These are phyloP conservation scores for Heliothis subflexa DNA, from an alignment of 1,140 invertebrate species.

Conservation along the genomic window DNA sequence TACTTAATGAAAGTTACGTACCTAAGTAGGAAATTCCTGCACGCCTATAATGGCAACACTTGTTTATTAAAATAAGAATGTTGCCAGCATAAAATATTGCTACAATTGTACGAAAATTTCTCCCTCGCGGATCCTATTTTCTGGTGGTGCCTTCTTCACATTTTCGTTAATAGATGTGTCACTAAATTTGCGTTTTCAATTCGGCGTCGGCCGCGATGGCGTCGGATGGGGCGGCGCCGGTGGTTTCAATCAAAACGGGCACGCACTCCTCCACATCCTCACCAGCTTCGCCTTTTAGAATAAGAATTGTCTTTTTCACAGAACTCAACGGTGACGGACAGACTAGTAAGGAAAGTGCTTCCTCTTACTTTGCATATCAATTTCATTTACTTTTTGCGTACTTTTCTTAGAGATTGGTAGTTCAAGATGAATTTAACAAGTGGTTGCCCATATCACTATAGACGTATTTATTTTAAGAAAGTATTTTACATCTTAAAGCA, in stretches of 20 bases:
- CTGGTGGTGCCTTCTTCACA: slow-evolving; percentile 73
- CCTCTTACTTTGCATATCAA: slow-evolving; percentile 3
- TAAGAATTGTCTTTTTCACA: slow-evolving; percentile 85
- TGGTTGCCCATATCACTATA: too few relatives aligned
- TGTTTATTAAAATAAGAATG: slow-evolving; percentile 48
- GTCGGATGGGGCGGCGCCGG: slow-evolving; percentile 59
- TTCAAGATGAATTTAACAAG: too few relatives aligned
- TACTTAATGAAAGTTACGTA: slow-evolving; percentile 41
- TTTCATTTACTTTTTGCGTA: slow-evolving; percentile 1
- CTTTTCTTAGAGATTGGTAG: not conserved
- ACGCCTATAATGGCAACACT: slow-evolving; percentile 41
- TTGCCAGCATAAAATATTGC: slow-evolving; percentile 38
- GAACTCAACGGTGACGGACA: slow-evolving; percentile 65
- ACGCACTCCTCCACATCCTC: slow-evolving; percentile 84
- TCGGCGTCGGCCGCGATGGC: slow-evolving; percentile 71
- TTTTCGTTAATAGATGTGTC: slow-evolving; percentile 84
- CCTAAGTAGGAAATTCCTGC: slow-evolving; percentile 32
- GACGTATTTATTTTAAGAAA: too few relatives aligned
- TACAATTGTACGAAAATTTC: slow-evolving; percentile 52
- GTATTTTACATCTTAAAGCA: too few relatives aligned
- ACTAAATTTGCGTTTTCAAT: slow-evolving; percentile 85
- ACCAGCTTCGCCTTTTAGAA: slow-evolving; percentile 82
- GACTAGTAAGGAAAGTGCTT: slow-evolving; percentile 68
- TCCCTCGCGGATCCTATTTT: slow-evolving; percentile 69
- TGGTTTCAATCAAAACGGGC: slow-evolving; percentile 84